Evolutionary conservation across 2,113 vertebrate genomes (phyloP).

Genomic region (Mungos mungo): DNA sequence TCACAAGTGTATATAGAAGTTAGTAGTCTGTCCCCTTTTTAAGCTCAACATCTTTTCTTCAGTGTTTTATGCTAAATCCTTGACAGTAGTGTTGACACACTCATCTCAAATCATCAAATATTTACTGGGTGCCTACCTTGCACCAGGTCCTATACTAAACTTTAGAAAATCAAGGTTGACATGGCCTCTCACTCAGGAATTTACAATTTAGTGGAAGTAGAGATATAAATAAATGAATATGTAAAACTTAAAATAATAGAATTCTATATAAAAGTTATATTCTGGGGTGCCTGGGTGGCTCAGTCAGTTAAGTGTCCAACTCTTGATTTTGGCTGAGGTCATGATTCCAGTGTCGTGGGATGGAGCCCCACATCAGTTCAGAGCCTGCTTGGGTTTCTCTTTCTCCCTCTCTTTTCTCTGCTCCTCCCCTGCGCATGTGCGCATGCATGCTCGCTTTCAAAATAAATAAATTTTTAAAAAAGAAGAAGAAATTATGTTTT

Average conservation of each 20-base stretch:
- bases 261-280: not conserved
- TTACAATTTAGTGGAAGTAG: not conserved
- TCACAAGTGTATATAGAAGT: not conserved
- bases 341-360: too few species aligned
- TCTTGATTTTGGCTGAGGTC: too few species aligned
- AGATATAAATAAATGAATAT: not conserved
- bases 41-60: not conserved
- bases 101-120: not conserved
- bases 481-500: not conserved
- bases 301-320: too few species aligned
- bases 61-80: not conserved
- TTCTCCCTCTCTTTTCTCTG: too few species aligned
- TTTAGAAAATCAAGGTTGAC: not conserved
- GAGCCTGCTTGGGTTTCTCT: too few species aligned
- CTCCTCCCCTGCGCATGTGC: too few species aligned
- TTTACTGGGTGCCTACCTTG: not conserved
- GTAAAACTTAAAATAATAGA: not conserved
- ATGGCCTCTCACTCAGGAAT: not conserved
- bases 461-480: too few species aligned
- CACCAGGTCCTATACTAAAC: not conserved
- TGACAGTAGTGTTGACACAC: not conserved
- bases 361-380: too few species aligned
- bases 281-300: not conserved
- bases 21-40: not conserved
- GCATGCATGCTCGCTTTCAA: too few species aligned